A percentile compares a stretch with the other conserved stretches of the same genome.
These are phyloP conservation scores for Zhengitettix transpicula DNA, from an alignment of 2,888 invertebrate species.

Conservation along the genomic window DNA sequence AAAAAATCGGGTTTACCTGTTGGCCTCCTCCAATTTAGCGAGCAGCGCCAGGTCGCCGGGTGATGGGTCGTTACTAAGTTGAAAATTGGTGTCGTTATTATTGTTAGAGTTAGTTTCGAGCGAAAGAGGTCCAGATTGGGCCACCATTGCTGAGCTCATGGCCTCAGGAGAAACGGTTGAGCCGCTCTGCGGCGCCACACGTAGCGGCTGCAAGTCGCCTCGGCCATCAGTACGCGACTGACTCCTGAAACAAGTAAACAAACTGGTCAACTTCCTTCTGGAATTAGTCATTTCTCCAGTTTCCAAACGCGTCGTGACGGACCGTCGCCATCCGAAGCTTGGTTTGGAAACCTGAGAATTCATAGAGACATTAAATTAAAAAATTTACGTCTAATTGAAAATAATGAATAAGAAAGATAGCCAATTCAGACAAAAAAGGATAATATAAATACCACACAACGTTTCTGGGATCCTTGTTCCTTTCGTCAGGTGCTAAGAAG, in stretches of 20 bases:
- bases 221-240: neutral
- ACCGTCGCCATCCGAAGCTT: too few relatives aligned
- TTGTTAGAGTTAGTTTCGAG: constrained; percentile 11
- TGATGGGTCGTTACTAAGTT: constrained; percentile 14
- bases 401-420: too few relatives aligned
- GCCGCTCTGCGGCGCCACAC: neutral
- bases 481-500: too few relatives aligned
- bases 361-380: too few relatives aligned
- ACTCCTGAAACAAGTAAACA: neutral
- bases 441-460: too few relatives aligned
- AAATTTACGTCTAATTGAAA: too few relatives aligned
- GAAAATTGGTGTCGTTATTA: constrained; percentile 7
- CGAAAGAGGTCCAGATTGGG: constrained; percentile 2
- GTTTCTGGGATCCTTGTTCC: too few relatives aligned
- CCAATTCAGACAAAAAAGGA: too few relatives aligned
- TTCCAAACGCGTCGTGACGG: too few relatives aligned
- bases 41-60: constrained; percentile 73
- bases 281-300: too few relatives aligned
- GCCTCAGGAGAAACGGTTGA: constrained; percentile 2
- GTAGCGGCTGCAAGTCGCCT: neutral
- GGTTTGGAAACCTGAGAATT: too few relatives aligned
- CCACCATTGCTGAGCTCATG: constrained; percentile 15
- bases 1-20: constrained; percentile 36
- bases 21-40: constrained; percentile 91
- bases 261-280: too few relatives aligned